Evolutionary conservation across 2,113 vertebrate genomes (phyloP).

Genomic region (Thamnophis sirtalis): DNA sequence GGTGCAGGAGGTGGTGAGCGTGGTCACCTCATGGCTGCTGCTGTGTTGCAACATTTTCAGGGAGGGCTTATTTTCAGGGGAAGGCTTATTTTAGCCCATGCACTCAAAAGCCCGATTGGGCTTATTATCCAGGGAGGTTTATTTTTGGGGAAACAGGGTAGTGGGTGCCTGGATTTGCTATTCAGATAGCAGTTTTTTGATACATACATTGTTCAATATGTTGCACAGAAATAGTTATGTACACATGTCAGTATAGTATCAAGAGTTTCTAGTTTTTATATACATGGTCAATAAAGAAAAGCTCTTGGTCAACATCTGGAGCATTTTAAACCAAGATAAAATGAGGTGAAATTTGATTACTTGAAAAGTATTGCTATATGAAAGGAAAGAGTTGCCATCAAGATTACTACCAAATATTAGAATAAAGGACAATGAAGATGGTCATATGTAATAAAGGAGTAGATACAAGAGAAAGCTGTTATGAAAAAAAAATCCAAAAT

Average conservation of each 20-base stretch:
- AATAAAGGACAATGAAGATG: neutral
- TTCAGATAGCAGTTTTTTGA: neutral
- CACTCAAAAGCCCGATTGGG: no score
- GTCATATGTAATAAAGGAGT: neutral
- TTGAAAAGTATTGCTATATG: neutral
- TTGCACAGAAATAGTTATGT: neutral
- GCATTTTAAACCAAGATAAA: constrained; percentile 26
- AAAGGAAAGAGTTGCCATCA: neutral
- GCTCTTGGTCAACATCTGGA: constrained; percentile 24
- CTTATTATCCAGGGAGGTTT: no score
- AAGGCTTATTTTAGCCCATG: no score
- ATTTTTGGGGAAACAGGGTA: no score
- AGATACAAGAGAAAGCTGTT: neutral
- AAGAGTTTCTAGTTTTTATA: neutral
- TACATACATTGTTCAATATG: neutral
- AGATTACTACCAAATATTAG: constrained; percentile 1
- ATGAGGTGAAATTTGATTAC: neutral
- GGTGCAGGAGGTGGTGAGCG: no score
- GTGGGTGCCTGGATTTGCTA: neutral
- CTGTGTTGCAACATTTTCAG: no score
- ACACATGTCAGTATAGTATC: neutral
- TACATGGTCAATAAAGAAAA: constrained; percentile 22
- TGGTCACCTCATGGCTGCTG: no score
- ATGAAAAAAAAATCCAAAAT: neutral
- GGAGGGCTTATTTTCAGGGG: no score